Conservation (phyloP, 2,797 vertebrate genomes). For the Rhadinocentrus ornatus region DNA sequence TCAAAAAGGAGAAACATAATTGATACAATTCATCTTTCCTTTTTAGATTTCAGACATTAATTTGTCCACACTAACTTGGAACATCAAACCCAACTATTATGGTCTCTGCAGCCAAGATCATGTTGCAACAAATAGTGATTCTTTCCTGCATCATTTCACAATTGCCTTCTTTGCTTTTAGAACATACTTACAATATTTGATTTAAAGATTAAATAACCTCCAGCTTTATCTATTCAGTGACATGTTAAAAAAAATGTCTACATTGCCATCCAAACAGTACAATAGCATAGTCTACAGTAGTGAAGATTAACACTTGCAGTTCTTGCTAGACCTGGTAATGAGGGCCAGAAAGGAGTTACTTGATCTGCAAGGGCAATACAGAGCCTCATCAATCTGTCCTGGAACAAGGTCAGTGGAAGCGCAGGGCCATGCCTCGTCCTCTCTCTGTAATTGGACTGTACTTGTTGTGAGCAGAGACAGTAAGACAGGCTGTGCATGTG, state of each 20-base stretch:
- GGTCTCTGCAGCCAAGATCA: conserved; percentile 27
- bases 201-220: conserved; percentile 20
- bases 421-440: conserved; percentile 55
- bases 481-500: conserved; percentile 26
- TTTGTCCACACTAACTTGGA: background rate
- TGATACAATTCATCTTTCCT: background rate
- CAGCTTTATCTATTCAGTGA: conserved; percentile 1
- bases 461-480: conserved; percentile 52
- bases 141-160: conserved; percentile 26
- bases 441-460: conserved; percentile 70
- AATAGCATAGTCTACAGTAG: conserved; percentile 14
- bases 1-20: background rate
- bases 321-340: conserved; percentile 63
- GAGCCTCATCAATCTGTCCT: conserved; percentile 74
- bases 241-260: conserved; percentile 21
- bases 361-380: conserved; percentile 74
- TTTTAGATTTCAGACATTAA: conserved; percentile 29
- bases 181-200: conserved; percentile 19
- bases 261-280: background rate
- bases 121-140: conserved; percentile 25
- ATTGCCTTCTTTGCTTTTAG: conserved; percentile 10
- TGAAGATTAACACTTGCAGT: conserved; percentile 42
- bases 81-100: background rate
- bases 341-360: conserved; percentile 73
- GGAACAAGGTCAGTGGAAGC: conserved; percentile 71